Base-by-base conservation (phyloP, 2,888 invertebrate species). In the Cantharis nigra region DNA sequence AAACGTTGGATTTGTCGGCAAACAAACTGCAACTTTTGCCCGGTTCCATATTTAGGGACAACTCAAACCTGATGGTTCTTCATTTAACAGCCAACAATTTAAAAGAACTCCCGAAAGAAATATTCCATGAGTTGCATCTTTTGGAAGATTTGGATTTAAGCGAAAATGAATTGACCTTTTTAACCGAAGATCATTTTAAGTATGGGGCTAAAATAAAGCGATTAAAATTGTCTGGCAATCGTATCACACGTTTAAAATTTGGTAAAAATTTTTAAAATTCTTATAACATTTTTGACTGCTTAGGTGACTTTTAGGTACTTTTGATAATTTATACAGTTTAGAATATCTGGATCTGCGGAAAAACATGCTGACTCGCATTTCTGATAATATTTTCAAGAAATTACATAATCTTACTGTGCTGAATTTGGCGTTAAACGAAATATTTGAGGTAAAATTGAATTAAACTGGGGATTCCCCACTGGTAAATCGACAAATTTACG, bases 141-240 rank as follows among this genome's bases (percentile, higher is more conserved):
- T 86, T 95, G 16, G 91, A 92, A 82, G 93, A 94, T 84, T 88
- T 96, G 76, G 95, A 95, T 87, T 87, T 95, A 18, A 92, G 93
- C 3, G 91, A 91, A 77, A 95, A 95, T 87, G 90, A 90, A 83
- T 89, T 95, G 80, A 90, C 90, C 71, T 88, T 87, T 14, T 88
- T 95, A 69, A 91, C 92, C 77, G 90, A 90, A 65, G 89, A 89
- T 71, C 89, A 92, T 1, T 92, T 94, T 83, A 83, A 85, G 7
- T 89, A 91, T 70, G 87, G 94, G 70, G 88, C 85, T 72, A 89
- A 89, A 33, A 87, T 95, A 62, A 91, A 91, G 83, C 89, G 91
- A 79, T 88, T 95, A 70, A 93, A 94, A 84, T 85, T 95, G 11
- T 92, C 93, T 0, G 92, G 93, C 81, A 96, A 96, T 85, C 90